Conservation (phyloP, 2,888 invertebrate genomes). For the Myopa testacea region DNA sequence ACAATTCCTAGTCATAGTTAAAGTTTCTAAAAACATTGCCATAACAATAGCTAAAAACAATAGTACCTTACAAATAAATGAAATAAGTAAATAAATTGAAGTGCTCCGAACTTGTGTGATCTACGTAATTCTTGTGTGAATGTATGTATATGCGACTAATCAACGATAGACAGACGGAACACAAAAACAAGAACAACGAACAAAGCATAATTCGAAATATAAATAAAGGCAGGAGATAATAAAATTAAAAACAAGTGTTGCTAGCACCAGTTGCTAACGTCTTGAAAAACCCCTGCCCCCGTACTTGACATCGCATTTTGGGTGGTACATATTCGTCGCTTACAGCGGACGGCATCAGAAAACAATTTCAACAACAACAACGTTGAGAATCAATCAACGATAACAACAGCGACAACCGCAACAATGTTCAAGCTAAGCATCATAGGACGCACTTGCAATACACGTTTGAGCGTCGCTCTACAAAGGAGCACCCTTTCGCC, state of each 20-base stretch:
- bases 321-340: not conserved
- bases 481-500: constrained; percentile 51
- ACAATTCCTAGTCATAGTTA: constrained; percentile 34
- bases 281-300: not conserved
- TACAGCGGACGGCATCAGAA: not conserved
- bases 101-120: not conserved
- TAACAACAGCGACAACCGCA: not conserved
- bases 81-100: constrained; percentile 15
- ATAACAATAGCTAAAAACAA: constrained; percentile 6
- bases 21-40: not conserved
- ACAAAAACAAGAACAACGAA: constrained; percentile 17
- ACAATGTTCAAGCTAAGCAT: constrained; percentile 35
- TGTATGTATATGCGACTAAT: constrained; percentile 17
- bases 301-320: not conserved
- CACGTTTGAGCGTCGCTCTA: constrained; percentile 57
- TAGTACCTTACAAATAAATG: not conserved
- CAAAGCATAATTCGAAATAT: constrained; percentile 26
- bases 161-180: not conserved
- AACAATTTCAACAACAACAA: no score
- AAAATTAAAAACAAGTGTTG: constrained; percentile 18
- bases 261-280: constrained; percentile 14
- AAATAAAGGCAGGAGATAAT: constrained; percentile 12
- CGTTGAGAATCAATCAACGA: not conserved
- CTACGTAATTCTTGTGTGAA: constrained; percentile 5
- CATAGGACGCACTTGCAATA: constrained; percentile 36